phyloP scores from a whole-genome alignment of 2,888 invertebrate species.

The Carabus problematicus region DNA sequence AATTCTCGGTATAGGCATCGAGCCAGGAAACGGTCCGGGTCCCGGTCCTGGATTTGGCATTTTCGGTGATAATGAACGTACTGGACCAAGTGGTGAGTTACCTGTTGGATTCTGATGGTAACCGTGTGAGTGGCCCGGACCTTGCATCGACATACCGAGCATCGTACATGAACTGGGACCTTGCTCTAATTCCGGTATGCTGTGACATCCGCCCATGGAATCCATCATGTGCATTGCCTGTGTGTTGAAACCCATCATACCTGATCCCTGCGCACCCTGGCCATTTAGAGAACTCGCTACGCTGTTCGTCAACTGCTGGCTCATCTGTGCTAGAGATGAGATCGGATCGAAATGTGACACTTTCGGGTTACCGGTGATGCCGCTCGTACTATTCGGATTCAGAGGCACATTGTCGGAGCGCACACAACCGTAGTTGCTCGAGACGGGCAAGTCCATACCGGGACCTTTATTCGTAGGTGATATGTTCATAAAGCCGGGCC shows the following conservation, averaged over 20 bases:
- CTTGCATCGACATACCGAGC: slow-evolving; percentile 58
- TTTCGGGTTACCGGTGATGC: slow-evolving; percentile 66
- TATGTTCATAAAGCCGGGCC: slow-evolving; percentile 57
- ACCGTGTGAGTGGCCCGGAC: slow-evolving; percentile 54
- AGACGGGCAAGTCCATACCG: slow-evolving; percentile 54
- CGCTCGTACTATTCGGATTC: slow-evolving; percentile 69
- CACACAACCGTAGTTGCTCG: slow-evolving; percentile 56
- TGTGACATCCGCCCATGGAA: slow-evolving; percentile 51
- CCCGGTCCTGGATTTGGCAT: slow-evolving; percentile 63
- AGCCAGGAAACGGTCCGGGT: slow-evolving; percentile 63
- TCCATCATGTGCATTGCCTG: slow-evolving; percentile 62
- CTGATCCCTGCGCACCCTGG: slow-evolving; percentile 60
- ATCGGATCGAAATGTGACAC: slow-evolving; percentile 88
- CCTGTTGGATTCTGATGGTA: slow-evolving; percentile 58
- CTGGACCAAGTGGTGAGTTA: slow-evolving; percentile 54
- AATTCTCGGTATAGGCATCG: slow-evolving; percentile 64
- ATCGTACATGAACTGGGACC: slow-evolving; percentile 51
- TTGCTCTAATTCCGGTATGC: slow-evolving; percentile 50
- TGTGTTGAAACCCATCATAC: slow-evolving; percentile 66
- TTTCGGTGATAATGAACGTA: slow-evolving; percentile 70
- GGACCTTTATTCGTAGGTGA: slow-evolving; percentile 56
- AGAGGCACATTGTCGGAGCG: slow-evolving; percentile 70
- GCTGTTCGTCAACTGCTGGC: slow-evolving; percentile 87
- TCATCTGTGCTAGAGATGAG: slow-evolving; percentile 93
- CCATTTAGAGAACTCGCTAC: slow-evolving; percentile 68